Percentiles rank a stretch among this genome's conserved stretches.
Conservation (phyloP, 2,888 invertebrate species). For the Acrocyrtus sp. region DNA sequence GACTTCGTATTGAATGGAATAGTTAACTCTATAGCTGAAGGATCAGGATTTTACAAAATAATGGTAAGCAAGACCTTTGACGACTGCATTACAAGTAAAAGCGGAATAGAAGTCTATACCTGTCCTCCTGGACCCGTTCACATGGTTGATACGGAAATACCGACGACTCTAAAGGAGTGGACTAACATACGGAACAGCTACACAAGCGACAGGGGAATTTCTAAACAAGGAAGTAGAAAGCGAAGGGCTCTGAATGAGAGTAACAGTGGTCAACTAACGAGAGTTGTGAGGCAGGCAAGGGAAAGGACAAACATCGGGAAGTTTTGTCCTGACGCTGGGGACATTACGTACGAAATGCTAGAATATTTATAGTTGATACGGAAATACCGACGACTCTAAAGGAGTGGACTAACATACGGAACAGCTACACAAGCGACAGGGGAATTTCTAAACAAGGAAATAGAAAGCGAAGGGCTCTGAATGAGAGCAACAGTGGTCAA, state of each 20-base stretch:
- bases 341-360: too few relatives aligned
- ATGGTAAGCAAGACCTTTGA: not conserved
- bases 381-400: not conserved
- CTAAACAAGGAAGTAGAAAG: too few relatives aligned
- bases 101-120: not conserved
- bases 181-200: not conserved
- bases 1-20: not conserved
- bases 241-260: too few relatives aligned
- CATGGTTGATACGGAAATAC: not conserved
- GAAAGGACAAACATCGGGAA: too few relatives aligned
- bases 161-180: not conserved
- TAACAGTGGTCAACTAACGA: too few relatives aligned
- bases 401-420: conserved; percentile 2
- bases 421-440: not conserved
- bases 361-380: not conserved
- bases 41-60: not conserved
- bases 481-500: too few relatives aligned
- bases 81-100: not conserved
- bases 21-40: not conserved
- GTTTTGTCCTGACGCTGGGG: too few relatives aligned
- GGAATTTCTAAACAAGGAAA: too few relatives aligned
- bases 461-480: too few relatives aligned
- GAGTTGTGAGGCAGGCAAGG: too few relatives aligned
- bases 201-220: too few relatives aligned
- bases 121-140: conserved; percentile 22